A percentile compares a stretch with the other conserved stretches of the same genome.
Evolutionary conservation across 53 echinoderm and acorn worm genomes (phyloP).

Genomic region (Zoroaster sp.): DNA sequence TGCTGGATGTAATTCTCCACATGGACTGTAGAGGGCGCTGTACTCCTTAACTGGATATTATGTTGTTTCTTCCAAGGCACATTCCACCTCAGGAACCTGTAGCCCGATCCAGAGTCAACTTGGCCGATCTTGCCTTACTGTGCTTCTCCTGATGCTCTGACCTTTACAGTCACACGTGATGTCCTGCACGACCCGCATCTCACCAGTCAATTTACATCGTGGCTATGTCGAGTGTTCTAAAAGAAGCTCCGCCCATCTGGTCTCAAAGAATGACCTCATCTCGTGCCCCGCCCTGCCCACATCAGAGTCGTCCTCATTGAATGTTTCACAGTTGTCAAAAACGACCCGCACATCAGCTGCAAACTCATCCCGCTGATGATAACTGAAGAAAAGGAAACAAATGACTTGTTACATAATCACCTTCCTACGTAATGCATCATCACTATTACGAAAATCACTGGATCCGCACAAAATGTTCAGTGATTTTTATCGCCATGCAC

Average conservation of each 20-base stretch:
- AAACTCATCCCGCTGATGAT: conserved; percentile 85
- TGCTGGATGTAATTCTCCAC: background rate
- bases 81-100: background rate
- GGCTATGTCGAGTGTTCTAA: conserved; percentile 40
- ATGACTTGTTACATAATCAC: too few relatives aligned
- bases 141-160: background rate
- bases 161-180: background rate
- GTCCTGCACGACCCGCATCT: background rate
- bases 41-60: background rate
- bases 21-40: background rate
- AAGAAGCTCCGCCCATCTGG: conserved; percentile 83
- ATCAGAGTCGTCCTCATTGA: conserved; percentile 98
- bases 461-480: too few relatives aligned
- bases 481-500: too few relatives aligned
- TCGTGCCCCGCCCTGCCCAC: conserved; percentile 92
- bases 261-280: conserved; percentile 95
- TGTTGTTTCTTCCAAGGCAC: background rate
- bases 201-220: background rate
- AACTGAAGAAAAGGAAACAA: conserved; percentile 68
- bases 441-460: too few relatives aligned
- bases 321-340: conserved; percentile 98
- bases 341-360: conserved; percentile 85
- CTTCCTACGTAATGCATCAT: too few relatives aligned
- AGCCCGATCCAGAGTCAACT: background rate
- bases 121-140: background rate